Base-by-base conservation (phyloP, 2,113 vertebrate genomes). In the Climacteris rufus region DNA sequence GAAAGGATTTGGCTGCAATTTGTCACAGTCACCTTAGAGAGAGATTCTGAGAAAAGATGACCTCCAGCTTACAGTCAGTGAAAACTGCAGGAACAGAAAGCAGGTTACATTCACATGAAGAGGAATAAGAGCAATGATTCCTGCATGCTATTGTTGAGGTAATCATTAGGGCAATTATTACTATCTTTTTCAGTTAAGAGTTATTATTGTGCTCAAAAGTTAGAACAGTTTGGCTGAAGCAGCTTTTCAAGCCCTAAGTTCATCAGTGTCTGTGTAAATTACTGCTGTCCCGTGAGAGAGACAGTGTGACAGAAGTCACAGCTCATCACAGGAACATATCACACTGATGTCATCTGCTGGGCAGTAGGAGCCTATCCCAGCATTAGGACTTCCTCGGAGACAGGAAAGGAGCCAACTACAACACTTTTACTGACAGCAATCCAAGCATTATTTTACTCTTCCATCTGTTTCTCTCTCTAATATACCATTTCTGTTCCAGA, bases 391-490 rank as follows among this genome's bases (percentile, higher is more conserved):
- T 96, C 91, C 91, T 92, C 14, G 0, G 93, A 83, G 80, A 94
- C 60, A 89, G 87, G 63, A 94, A 89, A 94, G 39, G 39, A 96
- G 77, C 95, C 95, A 94, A 77, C 47, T 89, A 61, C 91, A 95
- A 83, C 76, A 80, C 76, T 96, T 90, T 13, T 71, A 42, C 76
- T 94, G 93, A 83, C 91, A 95, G 39, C 10, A 39, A 47, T 92
- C 95, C 97, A 97, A 95, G 60, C 63, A 89, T 93, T 95, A 87
- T 94, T 96, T 94, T 96, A 96, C 68, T 68, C 83, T 80, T 92
- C 91, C 96, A 94, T 97, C 94, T 96, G 93, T 95, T 97, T 96
- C 81, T 65, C 50, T 94, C 59, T 91, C 77, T 35, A 24, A 45
- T 63, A 71, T 90, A 70, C 50, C 76, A 52, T 94, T 91, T 92